phyloP scores from a whole-genome alignment of 2,113 vertebrate species.

The Stercorarius parasiticus region DNA sequence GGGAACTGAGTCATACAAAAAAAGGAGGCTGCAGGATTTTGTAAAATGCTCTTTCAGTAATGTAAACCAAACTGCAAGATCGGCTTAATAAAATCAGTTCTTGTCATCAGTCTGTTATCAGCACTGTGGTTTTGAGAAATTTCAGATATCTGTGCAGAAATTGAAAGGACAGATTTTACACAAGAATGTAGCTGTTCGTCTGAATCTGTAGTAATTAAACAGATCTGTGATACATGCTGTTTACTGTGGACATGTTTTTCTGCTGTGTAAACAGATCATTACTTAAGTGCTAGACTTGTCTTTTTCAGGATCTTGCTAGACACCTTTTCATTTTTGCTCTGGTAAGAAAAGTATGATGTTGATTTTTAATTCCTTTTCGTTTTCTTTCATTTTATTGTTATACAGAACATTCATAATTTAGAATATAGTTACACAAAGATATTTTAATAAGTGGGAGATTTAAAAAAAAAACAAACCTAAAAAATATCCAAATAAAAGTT shows the following conservation, averaged over 20 bases:
- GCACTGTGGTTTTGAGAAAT: background rate
- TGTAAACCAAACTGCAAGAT: background rate
- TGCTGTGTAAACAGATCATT: background rate
- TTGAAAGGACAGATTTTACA: background rate
- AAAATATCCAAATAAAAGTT: background rate
- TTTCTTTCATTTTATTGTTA: background rate
- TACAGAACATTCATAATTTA: background rate
- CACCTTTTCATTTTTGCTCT: background rate
- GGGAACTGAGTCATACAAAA: background rate
- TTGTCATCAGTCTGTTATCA: background rate
- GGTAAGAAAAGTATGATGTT: background rate
- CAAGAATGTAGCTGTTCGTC: background rate
- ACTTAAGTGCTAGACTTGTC: background rate
- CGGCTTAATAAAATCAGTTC: background rate
- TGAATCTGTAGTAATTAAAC: background rate
- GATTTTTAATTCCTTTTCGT: background rate
- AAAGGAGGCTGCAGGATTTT: background rate
- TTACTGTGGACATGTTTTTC: background rate
- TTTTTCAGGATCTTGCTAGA: background rate
- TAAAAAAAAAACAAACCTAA: background rate
- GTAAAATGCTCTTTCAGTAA: background rate
- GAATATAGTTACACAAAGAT: background rate
- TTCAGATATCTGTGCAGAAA: background rate
- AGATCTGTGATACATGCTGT: background rate
- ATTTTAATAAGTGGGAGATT: background rate